Conservation (phyloP, 2,797 vertebrate species). For the Amblyopsis hoosieri region DNA sequence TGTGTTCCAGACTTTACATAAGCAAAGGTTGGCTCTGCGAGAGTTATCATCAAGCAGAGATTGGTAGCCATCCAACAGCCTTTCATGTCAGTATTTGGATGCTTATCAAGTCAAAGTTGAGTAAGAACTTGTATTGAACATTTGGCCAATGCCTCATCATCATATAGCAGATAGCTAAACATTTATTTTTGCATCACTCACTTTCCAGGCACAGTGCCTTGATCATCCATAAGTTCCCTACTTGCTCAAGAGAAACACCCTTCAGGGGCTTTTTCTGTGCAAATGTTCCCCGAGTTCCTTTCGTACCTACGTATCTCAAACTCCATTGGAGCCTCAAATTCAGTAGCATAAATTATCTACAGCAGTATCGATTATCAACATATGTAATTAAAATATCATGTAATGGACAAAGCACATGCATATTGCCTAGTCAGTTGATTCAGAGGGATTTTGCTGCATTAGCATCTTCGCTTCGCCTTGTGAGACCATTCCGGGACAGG, state of each 20-base stretch:
- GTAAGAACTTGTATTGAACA: constrained; percentile 20
- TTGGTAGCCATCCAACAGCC: constrained; percentile 13
- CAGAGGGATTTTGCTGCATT: constrained; percentile 35
- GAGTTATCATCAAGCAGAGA: neutral
- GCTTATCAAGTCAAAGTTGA: constrained; percentile 16
- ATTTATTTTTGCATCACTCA: constrained; percentile 23
- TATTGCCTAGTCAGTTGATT: constrained; percentile 30
- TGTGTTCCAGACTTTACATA: too few species aligned
- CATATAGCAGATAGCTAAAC: constrained; percentile 1
- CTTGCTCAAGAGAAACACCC: neutral
- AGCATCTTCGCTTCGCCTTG: constrained; percentile 9
- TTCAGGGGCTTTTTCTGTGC: constrained; percentile 14
- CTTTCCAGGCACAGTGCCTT: constrained; percentile 18
- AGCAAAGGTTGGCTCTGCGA: too few species aligned
- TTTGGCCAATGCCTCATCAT: constrained; percentile 7
- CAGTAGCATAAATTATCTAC: too few species aligned
- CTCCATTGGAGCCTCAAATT: constrained; percentile 21
- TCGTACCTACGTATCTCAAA: constrained; percentile 12
- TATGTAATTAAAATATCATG: too few species aligned
- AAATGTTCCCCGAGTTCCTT: constrained; percentile 5
- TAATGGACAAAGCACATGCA: too few species aligned
- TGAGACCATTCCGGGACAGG: too few species aligned
- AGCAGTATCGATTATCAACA: too few species aligned
- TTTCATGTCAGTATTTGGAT: constrained; percentile 9
- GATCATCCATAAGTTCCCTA: neutral